Percentiles rank a stretch among this genome's conserved stretches.
These are phyloP conservation scores for Drosophila kepulauana DNA, from an alignment of 1,140 invertebrate genomes.

Conservation along the genomic window DNA sequence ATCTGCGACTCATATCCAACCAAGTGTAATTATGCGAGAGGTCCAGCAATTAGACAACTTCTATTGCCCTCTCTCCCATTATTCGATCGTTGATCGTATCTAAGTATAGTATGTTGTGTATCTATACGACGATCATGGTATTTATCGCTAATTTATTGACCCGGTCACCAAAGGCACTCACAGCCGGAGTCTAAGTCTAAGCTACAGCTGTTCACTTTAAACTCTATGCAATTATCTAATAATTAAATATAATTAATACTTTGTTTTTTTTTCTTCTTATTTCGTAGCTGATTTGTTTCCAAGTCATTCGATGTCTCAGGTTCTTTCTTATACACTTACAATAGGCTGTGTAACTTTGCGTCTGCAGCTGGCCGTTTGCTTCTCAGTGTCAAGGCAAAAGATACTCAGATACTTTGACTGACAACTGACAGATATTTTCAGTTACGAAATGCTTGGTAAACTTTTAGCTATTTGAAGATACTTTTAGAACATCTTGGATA, in stretches of 20 bases:
- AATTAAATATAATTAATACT: conserved; percentile 57
- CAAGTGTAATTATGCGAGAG: conserved; percentile 4
- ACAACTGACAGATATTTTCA: too few relatives aligned
- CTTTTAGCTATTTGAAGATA: too few relatives aligned
- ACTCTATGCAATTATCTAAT: conserved; percentile 32
- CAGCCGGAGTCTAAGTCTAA: too few relatives aligned
- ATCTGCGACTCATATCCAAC: conserved; percentile 6
- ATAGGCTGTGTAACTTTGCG: too few relatives aligned
- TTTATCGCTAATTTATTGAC: conserved; percentile 55
- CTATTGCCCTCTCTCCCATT: conserved; percentile 5
- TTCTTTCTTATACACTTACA: background rate
- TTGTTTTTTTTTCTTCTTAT: background rate
- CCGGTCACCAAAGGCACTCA: conserved; percentile 18
- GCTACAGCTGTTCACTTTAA: conserved; percentile 26
- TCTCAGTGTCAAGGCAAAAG: background rate
- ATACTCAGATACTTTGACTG: background rate
- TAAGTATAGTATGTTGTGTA: background rate
- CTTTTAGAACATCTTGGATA: too few relatives aligned
- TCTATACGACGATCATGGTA: conserved; percentile 23
- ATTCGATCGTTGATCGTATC: too few relatives aligned
- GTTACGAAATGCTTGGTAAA: too few relatives aligned
- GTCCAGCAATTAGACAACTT: conserved; percentile 1
- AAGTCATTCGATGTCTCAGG: background rate
- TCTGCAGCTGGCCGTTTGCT: too few relatives aligned
- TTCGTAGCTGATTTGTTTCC: conserved; percentile 2